Evolutionary conservation across 2,888 invertebrate species (phyloP), one percentile per base, ranked within the genome.

Genomic region (Apoda limacodes): DNA sequence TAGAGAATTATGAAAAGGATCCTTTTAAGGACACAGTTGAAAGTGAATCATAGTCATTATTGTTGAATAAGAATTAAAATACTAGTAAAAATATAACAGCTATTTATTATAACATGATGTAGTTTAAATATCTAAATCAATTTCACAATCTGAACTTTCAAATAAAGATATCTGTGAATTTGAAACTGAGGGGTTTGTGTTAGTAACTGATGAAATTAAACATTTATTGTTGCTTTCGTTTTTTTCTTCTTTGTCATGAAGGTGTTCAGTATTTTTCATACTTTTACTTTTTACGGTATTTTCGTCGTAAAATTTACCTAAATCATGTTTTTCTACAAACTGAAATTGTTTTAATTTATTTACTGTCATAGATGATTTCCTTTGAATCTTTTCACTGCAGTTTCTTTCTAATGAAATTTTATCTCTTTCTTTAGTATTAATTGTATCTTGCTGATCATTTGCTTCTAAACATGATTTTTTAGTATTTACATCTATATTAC

Each of bases 1-100:
- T 93, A 40, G 90, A 92, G 47, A 88, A 92, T 58, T 92, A 92
- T 65, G 66, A 76, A 24, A 53, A 57, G 9, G 82, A 85, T 28
- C 74, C 83, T 12, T 81, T 75, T 51, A 82, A 83, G 52, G 48
- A 46, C 7, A 39, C 42, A 42, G 51, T 56, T 37, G 25, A 38
- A 39, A 32, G 39, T 39, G 45, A 45, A 43, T 35, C 29, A 23
- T 19, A 22, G 13, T 19, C 17, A 14, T 17, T 29, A 13, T 28
- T 20, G 25, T 25, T 30, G 52, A 49, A 56, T 58, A 47, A 32
- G 13, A 26, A 32, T 25, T 21, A 24, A 22, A 32, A 21, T 27
- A 29, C 33, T 28, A 25, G 19, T n/a, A n/a, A n/a, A n/a, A n/a
- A n/a, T n/a, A n/a, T n/a, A n/a, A n/a, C n/a, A n/a, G n/a, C n/a